Evolutionary conservation across 2,797 vertebrate genomes (phyloP).

Genomic region (Acipenser transmontanus): DNA sequence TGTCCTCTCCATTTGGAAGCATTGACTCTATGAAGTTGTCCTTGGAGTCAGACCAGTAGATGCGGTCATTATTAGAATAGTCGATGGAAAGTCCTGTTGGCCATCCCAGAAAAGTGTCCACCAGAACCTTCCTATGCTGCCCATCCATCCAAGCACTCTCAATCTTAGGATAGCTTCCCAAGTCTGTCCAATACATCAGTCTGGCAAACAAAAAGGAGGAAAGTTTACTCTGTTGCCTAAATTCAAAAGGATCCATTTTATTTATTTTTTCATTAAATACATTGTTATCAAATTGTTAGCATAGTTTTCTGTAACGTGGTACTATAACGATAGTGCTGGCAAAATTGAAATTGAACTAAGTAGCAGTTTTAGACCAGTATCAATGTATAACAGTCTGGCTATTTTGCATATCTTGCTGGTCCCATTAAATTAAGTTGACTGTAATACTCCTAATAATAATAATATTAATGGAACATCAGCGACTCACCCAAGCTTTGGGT

Average conservation of each 20-base stretch:
- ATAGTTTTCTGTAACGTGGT: no score
- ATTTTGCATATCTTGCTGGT: no score
- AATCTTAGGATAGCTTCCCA: constrained; percentile 72
- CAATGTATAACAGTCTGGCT: no score
- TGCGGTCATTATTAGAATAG: constrained; percentile 75
- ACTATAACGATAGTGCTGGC: no score
- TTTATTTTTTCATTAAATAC: no score
- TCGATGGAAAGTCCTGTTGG: constrained; percentile 85
- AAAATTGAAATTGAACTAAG: no score
- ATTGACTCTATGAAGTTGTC: constrained; percentile 82
- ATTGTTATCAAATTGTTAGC: no score
- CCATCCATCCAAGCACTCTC: constrained; percentile 88
- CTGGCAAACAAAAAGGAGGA: constrained; percentile 27
- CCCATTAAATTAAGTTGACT: background rate
- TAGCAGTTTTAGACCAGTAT: no score
- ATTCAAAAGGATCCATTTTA: no score
- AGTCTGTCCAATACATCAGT: constrained; percentile 85
- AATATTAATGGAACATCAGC: background rate
- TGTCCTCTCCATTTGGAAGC: constrained; percentile 72
- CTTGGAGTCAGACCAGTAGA: constrained; percentile 90
- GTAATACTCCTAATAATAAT: background rate
- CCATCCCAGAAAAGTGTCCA: constrained; percentile 72
- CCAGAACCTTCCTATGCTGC: constrained; percentile 65
- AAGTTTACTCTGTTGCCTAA: background rate
- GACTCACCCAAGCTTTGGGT: constrained; percentile 76